These are phyloP conservation scores for Scaptomyza parva DNA, from an alignment of 2,888 invertebrate species.

Conservation along the genomic window DNA sequence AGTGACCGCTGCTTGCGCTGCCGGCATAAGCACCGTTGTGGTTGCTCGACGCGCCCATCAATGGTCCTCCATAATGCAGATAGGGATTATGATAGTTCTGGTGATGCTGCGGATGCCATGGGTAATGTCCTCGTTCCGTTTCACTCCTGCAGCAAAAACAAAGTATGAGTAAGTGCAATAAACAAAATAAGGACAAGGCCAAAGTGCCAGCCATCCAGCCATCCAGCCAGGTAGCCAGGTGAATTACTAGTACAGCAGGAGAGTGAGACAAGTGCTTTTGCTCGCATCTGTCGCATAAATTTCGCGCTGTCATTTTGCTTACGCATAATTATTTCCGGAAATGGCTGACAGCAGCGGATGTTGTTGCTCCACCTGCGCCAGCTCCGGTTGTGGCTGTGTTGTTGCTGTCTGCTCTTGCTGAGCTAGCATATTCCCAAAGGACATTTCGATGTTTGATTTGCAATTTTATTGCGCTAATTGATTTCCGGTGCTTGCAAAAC, in stretches of 20 bases:
- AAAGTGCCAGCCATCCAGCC: constrained; percentile 21
- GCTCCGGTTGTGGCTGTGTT: constrained; percentile 22
- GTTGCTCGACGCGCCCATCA: constrained; percentile 63
- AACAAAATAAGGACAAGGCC: constrained; percentile 22
- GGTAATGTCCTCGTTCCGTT: constrained; percentile 64
- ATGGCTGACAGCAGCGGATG: constrained; percentile 74
- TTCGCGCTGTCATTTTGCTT: constrained; percentile 66
- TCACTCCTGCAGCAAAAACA: constrained; percentile 48
- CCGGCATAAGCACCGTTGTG: constrained; percentile 69
- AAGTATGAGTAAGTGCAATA: constrained; percentile 61
- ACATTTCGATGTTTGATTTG: constrained; percentile 64
- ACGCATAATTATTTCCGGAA: constrained; percentile 75
- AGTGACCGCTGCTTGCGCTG: constrained; percentile 59
- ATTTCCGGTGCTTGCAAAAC: constrained; percentile 50
- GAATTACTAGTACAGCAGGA: neutral
- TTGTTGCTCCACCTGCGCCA: constrained; percentile 29
- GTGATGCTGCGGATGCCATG: constrained; percentile 50
- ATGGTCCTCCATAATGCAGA: constrained; percentile 56
- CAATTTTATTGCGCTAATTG: constrained; percentile 76
- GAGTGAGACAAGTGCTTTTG: constrained; percentile 23
- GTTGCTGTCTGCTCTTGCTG: constrained; percentile 42
- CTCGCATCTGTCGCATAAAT: constrained; percentile 50
- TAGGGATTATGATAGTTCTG: constrained; percentile 55
- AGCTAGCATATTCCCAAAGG: constrained; percentile 63
- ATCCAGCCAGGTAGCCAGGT: constrained; percentile 16